Base-by-base conservation (phyloP, 2,888 invertebrate species). In the Campoletis raptor region DNA sequence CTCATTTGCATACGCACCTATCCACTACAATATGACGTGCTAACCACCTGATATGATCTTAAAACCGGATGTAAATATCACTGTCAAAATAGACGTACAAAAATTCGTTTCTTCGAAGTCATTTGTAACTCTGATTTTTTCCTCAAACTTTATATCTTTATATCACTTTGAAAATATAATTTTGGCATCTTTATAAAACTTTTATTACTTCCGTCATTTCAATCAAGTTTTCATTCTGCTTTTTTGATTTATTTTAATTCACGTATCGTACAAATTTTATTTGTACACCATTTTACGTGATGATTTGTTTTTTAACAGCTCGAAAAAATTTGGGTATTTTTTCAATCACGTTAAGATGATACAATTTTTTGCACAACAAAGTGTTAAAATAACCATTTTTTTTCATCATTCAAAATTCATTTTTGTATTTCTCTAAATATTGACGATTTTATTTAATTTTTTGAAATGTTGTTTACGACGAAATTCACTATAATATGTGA, bases 1-100 rank as follows among this genome's bases (percentile, higher is more conserved):
- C 77, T 81, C 48, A 77, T 73, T 61, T 74, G 69, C 90, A 85
- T 87, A 86, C 66, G 87, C 78, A 87, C 90, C 85, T 88, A 88
- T 86, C 83, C 85, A 81, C 87, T 91, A 87, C 87, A 81, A 74
- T 78, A 81, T 83, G 77, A 73, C 81, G 64, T 64, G 86, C 85
- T 87, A 90, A 90, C 90, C 91, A 92, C 91, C 92, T 92, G 92
- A 92, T 91, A 88, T 85, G 85, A 87, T 78, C 40, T 80, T 52
- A 77, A 70, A 21, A 78, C 66, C 57, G 36, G 69, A 79, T 77
- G 77, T 76, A 86, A 85, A 80, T 86, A 81, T 52, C 61, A n/a
- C 37, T 70, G 69, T 70, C 76, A 76, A 80, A 61, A 74, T 70
- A 45, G 48, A 70, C 48, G 36, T n/a, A 18, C 36, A 48, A 24